phyloP scores from a whole-genome alignment of 2,797 vertebrate species.

The Chelon auratus region DNA sequence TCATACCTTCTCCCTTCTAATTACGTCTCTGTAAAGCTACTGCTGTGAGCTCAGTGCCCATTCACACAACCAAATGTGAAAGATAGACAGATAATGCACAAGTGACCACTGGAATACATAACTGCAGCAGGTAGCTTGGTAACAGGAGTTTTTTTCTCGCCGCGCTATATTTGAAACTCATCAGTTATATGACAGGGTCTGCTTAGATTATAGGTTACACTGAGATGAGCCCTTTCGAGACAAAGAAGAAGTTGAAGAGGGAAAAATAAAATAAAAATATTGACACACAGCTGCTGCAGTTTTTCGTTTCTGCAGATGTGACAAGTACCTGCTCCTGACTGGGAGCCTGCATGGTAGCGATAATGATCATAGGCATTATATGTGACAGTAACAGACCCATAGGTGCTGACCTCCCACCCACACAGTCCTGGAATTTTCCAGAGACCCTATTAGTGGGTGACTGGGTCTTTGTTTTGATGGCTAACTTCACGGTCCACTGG shows the following conservation, averaged over 20 bases:
- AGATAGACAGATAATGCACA: conserved; percentile 70
- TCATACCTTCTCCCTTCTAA: conserved; percentile 79
- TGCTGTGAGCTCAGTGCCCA: conserved; percentile 52
- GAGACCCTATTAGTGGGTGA: conserved; percentile 68
- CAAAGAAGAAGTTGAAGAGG: conserved; percentile 4
- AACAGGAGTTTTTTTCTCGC: conserved; percentile 39
- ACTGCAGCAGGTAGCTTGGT: conserved; percentile 27
- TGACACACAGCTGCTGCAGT: neutral
- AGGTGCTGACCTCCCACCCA: conserved; percentile 67
- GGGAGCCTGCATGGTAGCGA: conserved; percentile 10
- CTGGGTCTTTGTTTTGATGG: conserved; percentile 71
- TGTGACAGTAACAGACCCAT: conserved; percentile 60
- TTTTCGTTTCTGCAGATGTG: conserved; percentile 32
- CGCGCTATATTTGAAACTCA: conserved; percentile 24
- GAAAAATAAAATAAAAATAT: conserved; percentile 20
- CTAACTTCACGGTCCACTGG: conserved; percentile 65
- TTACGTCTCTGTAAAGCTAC: conserved; percentile 74
- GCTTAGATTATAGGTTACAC: conserved; percentile 16
- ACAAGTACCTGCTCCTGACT: conserved; percentile 41
- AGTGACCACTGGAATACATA: conserved; percentile 71
- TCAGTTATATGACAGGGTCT: conserved; percentile 4
- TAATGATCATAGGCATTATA: conserved; percentile 68
- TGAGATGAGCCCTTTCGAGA: conserved; percentile 28
- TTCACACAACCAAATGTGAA: conserved; percentile 66
- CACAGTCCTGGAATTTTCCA: conserved; percentile 60